Evolutionary conservation across 2,797 vertebrate species (phyloP).

Genomic region (Sebastolobus alascanus): DNA sequence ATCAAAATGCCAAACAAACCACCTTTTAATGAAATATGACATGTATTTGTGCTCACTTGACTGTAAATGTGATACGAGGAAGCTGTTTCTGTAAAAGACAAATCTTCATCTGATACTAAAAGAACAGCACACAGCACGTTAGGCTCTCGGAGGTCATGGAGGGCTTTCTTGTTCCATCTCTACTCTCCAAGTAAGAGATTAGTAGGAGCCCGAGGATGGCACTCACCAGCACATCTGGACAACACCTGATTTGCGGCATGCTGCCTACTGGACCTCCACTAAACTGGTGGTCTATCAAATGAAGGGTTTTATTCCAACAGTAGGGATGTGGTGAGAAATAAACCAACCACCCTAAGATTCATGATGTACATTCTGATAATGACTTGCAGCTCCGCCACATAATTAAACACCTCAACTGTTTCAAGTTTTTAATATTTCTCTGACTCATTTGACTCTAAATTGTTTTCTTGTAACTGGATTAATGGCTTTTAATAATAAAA

Average conservation of each 20-base stretch:
- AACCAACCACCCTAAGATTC: constrained; percentile 5
- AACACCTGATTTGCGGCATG: constrained; percentile 65
- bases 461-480: neutral
- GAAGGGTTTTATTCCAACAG: constrained; percentile 32
- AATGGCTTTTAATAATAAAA: neutral
- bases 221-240: constrained; percentile 78
- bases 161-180: constrained; percentile 44
- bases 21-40: constrained; percentile 25
- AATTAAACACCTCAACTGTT: neutral
- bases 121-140: constrained; percentile 3
- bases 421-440: neutral
- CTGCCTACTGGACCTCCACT: constrained; percentile 60
- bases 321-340: constrained; percentile 26
- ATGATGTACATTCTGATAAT: neutral
- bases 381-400: neutral
- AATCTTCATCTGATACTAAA: neutral
- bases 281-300: constrained; percentile 46
- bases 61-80: constrained; percentile 5
- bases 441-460: neutral
- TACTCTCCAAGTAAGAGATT: constrained; percentile 57
- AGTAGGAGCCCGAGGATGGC: constrained; percentile 57
- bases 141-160: constrained; percentile 25
- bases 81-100: neutral
- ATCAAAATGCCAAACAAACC: constrained; percentile 37
- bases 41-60: neutral